These are phyloP conservation scores for Pseudomyrmex gracilis DNA, from an alignment of 1,140 invertebrate species.

Conservation along the genomic window DNA sequence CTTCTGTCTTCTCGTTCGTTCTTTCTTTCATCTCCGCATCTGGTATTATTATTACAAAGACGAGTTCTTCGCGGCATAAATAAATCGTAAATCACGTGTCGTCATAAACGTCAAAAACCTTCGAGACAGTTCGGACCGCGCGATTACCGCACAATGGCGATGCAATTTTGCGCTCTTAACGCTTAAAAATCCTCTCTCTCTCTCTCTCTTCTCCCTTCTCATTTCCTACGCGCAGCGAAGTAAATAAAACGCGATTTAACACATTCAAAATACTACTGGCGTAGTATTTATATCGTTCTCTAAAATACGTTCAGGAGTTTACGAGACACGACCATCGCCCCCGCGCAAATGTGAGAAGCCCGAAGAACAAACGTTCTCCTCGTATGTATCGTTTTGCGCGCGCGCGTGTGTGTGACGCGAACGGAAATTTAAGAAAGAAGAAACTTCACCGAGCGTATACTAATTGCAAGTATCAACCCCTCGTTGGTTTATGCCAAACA, in stretches of 20 bases:
- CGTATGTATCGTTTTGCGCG: too few relatives aligned
- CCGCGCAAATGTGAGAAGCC: background rate
- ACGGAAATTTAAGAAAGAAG: slow-evolving; percentile 4
- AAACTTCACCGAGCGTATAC: slow-evolving; percentile 32
- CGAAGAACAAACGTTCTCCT: background rate
- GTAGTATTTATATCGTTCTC: background rate
- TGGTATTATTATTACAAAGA: slow-evolving; percentile 79
- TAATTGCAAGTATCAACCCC: slow-evolving; percentile 60
- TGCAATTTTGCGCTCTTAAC: slow-evolving; percentile 75
- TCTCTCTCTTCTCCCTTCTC: background rate
- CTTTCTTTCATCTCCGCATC: slow-evolving; percentile 63
- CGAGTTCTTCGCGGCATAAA: slow-evolving; percentile 80
- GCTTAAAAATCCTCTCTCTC: slow-evolving; percentile 57
- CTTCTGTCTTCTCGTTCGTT: slow-evolving; percentile 39
- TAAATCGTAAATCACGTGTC: slow-evolving; percentile 83
- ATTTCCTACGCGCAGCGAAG: slow-evolving; percentile 11
- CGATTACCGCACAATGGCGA: slow-evolving; percentile 72
- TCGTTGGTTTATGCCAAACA: slow-evolving; percentile 62
- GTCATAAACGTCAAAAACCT: slow-evolving; percentile 81
- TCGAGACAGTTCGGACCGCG: slow-evolving; percentile 78
- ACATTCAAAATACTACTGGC: background rate
- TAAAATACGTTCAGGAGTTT: background rate
- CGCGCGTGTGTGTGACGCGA: background rate
- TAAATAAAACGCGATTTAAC: slow-evolving; percentile 1
- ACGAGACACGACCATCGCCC: too few relatives aligned